These are phyloP conservation scores for Edolisoma coerulescens DNA, from an alignment of 2,113 vertebrate species.

Conservation along the genomic window DNA sequence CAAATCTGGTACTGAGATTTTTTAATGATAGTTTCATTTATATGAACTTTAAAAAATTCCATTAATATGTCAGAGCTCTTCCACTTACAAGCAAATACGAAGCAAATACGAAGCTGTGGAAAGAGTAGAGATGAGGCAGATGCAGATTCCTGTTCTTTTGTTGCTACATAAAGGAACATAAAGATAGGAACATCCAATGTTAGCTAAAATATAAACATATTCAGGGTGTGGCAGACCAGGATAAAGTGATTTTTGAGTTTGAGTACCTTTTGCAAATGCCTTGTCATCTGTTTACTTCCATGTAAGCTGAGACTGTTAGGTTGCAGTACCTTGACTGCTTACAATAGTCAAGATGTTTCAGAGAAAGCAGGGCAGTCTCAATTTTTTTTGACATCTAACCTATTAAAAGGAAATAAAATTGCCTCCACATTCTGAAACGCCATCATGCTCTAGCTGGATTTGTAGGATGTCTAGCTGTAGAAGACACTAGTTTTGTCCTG, in stretches of 20 bases:
- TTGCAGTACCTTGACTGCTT: not conserved
- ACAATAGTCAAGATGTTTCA: not conserved
- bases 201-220: not conserved
- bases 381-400: not conserved
- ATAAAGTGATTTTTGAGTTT: not conserved
- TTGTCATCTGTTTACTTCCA: not conserved
- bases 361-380: not conserved
- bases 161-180: not conserved
- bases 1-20: not conserved
- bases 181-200: not conserved
- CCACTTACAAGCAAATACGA: not conserved
- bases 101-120: not conserved
- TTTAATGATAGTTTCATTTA: not conserved
- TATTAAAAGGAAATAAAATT: not conserved
- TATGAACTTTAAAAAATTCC: not conserved
- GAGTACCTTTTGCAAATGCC: not conserved
- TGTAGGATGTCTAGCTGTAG: not conserved
- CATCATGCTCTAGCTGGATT: not conserved
- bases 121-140: not conserved
- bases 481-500: not conserved
- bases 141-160: not conserved
- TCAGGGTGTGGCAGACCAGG: not conserved
- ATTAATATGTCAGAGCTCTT: not conserved
- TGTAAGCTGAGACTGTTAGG: not conserved
- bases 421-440: not conserved